Evolutionary conservation across 2,797 vertebrate species (phyloP), one percentile per base, ranked within the genome.

Genomic region (Intellagama lesueurii): DNA sequence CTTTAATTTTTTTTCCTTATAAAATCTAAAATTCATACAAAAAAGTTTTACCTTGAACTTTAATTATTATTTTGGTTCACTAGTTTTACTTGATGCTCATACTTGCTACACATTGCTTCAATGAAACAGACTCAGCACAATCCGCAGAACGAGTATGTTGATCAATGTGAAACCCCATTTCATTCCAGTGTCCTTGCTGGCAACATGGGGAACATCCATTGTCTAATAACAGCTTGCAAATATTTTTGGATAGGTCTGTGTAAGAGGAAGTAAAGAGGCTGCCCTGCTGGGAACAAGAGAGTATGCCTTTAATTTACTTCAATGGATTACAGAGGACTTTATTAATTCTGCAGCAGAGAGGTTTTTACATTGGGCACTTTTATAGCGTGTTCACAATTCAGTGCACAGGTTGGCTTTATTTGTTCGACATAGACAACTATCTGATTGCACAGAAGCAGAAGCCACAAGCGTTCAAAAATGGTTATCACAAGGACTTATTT

Each of bases 91-190:
- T 90, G 77, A 90, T 35, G 14, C 35, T 85, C 79, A 81, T 49
- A 88, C 78, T 60, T 0, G 68, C 7, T 6, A 89, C 70, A 85
- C 70, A 93, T 89, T 32, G 92, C 47, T 87, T 92, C 68, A 91
- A 56, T 66, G 7, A 94, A 91, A 11, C 89, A 90, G 75, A 86
- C 90, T 83, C 85, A 91, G 64, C 44, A 24, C 52, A 90, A 81
- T 78, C 89, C 79, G 76, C 91, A 60, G 79, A 69, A 89, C 30
- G 56, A 92, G 83, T 35, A 60, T 24, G 90, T 89, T 56, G 30
- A 90, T 87, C 49, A 88, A 2, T 76, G 35, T 2, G 17, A 44
- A 35, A 44, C 44, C 28, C 24, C 78, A n/a, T 24, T 83, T 49
- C 83, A 81, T 86, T 88, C 86, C 35, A 83, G 0, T 83, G 86